Percentiles rank a stretch among this genome's conserved stretches.
These are phyloP conservation scores for Molorchus minor DNA, from an alignment of 2,888 invertebrate genomes.

Conservation along the genomic window DNA sequence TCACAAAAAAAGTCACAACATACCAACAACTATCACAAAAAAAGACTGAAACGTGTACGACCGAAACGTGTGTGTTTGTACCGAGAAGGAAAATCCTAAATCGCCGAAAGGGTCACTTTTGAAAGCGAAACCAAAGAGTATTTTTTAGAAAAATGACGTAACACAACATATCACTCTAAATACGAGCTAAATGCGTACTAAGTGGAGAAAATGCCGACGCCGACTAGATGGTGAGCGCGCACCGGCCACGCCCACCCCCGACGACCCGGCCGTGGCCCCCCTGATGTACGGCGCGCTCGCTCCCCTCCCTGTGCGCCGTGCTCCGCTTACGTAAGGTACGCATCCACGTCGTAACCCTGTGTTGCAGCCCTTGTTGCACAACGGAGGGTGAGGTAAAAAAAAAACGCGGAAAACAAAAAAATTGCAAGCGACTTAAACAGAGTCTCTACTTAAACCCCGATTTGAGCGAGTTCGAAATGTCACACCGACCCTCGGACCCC, in stretches of 20 bases:
- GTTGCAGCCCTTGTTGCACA: constrained; percentile 5
- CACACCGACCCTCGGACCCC: too few species aligned
- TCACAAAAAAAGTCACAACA: constrained; percentile 50
- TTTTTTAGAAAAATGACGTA: constrained; percentile 64
- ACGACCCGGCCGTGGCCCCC: constrained; percentile 35
- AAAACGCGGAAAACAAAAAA: too few species aligned
- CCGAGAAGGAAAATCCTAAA: constrained; percentile 42
- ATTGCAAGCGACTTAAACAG: too few species aligned
- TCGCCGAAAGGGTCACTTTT: constrained; percentile 62
- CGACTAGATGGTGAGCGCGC: constrained; percentile 61
- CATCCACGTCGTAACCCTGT: constrained; percentile 7
- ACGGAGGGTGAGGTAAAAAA: background rate
- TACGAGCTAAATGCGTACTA: constrained; percentile 64
- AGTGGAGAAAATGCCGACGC: constrained; percentile 59
- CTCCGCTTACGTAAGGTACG: constrained; percentile 43
- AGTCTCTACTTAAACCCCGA: too few species aligned
- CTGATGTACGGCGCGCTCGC: constrained; percentile 44
- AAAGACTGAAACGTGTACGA: constrained; percentile 41
- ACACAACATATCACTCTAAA: constrained; percentile 64
- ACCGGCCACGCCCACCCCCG: constrained; percentile 62
- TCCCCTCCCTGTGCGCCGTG: constrained; percentile 39
- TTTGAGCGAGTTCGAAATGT: too few species aligned
- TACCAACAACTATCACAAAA: constrained; percentile 43
- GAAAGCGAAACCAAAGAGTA: constrained; percentile 63
- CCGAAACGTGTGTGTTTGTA: constrained; percentile 27